A percentile compares a stretch with the other conserved stretches of the same genome.
Conservation (phyloP, 2,797 vertebrate species). For the Rhabdophis nuchalis region DNA sequence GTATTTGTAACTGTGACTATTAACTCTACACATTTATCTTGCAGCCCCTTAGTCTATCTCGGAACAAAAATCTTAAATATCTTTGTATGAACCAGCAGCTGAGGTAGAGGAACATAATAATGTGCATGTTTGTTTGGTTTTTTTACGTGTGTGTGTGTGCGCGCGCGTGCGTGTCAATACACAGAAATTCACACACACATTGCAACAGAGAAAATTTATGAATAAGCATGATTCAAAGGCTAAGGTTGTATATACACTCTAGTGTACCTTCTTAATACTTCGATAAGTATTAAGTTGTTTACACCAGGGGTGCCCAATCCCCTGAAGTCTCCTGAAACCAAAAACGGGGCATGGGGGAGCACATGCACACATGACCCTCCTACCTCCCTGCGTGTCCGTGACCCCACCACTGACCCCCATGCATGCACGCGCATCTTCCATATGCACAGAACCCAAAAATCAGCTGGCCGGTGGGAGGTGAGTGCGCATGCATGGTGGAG, state of each 20-base stretch:
- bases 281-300: not conserved
- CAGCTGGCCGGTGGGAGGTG: too few species aligned
- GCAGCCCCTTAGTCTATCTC: slow-evolving; percentile 51
- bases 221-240: not conserved
- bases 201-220: not conserved
- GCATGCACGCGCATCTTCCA: too few species aligned
- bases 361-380: too few species aligned
- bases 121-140: not conserved
- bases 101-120: not conserved
- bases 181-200: not conserved
- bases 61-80: slow-evolving; percentile 28
- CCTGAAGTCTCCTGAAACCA: too few species aligned
- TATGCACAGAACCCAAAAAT: too few species aligned
- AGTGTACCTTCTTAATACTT: not conserved
- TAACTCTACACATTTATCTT: slow-evolving; percentile 44
- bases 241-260: not conserved
- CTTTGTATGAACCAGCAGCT: not conserved
- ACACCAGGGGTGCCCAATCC: not conserved
- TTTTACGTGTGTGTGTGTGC: not conserved
- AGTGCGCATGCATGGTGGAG: too few species aligned
- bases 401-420: too few species aligned
- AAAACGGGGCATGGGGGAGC: too few species aligned
- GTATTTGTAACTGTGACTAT: slow-evolving; percentile 20
- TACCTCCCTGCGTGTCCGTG: too few species aligned
- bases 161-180: not conserved